Evolutionary conservation across 2,797 vertebrate species (phyloP).

Genomic region (Tamandua tetradactyla): DNA sequence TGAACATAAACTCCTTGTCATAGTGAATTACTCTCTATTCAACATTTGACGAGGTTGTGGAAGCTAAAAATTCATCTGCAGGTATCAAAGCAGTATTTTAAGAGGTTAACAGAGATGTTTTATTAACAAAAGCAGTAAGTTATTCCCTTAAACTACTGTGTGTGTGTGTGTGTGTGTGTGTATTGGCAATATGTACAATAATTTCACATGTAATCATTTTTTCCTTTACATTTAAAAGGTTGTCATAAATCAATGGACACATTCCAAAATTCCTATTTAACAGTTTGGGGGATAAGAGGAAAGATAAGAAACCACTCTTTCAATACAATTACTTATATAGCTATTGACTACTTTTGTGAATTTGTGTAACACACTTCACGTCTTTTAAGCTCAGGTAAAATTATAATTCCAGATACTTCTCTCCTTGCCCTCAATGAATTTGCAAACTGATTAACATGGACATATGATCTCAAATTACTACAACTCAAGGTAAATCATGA

Average conservation of each 20-base stretch:
- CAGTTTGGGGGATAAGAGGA: neutral
- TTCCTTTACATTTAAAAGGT: conserved; percentile 17
- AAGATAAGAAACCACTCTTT: neutral
- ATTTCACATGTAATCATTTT: conserved; percentile 30
- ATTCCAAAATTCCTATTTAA: conserved; percentile 15
- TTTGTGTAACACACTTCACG: neutral
- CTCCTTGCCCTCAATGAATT: neutral
- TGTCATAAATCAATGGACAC: conserved; percentile 34
- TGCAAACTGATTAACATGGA: neutral
- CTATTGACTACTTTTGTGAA: neutral
- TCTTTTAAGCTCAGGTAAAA: neutral
- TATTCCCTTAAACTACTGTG: conserved; percentile 1
- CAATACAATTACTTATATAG: neutral
- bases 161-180: neutral
- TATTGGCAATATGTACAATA: neutral
- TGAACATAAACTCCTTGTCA: conserved; percentile 81
- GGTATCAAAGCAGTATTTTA: conserved; percentile 73
- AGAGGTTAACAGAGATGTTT: conserved; percentile 82
- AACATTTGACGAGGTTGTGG: conserved; percentile 80
- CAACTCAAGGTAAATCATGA: neutral
- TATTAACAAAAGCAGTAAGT: conserved; percentile 80
- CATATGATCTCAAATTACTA: neutral
- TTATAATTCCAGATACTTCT: neutral
- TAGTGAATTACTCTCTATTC: conserved; percentile 82
- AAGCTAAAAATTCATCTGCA: conserved; percentile 81